Base-by-base conservation (phyloP, 2,797 vertebrate species). In the Hoplostethus mediterraneus region DNA sequence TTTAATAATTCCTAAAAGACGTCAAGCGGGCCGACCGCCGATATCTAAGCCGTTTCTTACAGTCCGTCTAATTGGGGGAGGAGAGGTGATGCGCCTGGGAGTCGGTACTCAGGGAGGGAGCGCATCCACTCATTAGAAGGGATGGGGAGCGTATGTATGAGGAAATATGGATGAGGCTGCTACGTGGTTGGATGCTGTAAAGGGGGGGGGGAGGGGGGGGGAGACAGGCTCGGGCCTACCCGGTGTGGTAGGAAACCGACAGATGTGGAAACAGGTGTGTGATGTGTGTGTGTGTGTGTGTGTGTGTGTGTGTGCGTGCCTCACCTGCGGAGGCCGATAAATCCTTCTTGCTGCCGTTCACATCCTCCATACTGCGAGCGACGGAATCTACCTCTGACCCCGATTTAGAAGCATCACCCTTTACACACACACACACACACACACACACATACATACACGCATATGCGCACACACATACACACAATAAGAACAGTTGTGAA, bases 371-470 rank as follows among this genome's bases (percentile, higher is more conserved):
- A 73, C 95, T 96, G 67, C 67, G 94, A 2, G 95, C 90, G 73
- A 93, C 96, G 83, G 96, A 94, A 85, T 97, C 97, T 0, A 94
- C 94, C 80, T 99, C 98, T 0, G 97, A 99, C 77, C 96, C 95
- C 0, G 96, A 94, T 91, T 98, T 97, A 67, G 97, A 98, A 69
- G 91, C 95, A 55, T 99, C 97, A 21, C 97, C 98, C 97, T 99
- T 94, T 53, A 87, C 48, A 87, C 53, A 91, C 44, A 82, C 69
- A 83, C 54, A 56, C 52, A 69, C 57, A 75, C 33, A 71, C 58
- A 76, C 7, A 52, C 40, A 48, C 30, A 47, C 21, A 54, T 16
- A 47, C 38, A 33, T 14, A 60, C 6, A 11, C 36, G 12, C 28
- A 28, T 28, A 28, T 28, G 28, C 28, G 3, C 28, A 28, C 55